These are phyloP conservation scores for Crematogaster levior DNA, from an alignment of 2,888 invertebrate species.

Conservation along the genomic window DNA sequence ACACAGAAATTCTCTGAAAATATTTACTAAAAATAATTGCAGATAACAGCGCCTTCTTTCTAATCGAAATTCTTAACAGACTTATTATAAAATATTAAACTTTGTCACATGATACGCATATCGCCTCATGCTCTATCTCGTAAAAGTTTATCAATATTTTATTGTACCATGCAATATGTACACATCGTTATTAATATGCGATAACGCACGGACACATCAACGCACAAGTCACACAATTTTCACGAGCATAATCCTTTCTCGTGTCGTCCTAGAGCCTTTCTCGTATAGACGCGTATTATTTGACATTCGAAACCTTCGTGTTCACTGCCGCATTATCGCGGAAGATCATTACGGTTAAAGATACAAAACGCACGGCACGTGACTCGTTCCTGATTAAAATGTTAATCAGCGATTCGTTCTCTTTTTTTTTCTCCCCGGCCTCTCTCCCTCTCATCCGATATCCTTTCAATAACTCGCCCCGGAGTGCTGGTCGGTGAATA, in stretches of 20 bases:
- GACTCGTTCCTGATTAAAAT: slow-evolving; percentile 83
- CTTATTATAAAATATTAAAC: slow-evolving; percentile 2
- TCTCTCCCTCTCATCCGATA: slow-evolving; percentile 77
- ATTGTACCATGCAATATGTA: neutral
- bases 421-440: slow-evolving; percentile 47
- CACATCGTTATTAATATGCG: neutral
- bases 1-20: neutral
- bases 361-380: slow-evolving; percentile 79
- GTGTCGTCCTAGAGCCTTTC: neutral
- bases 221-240: slow-evolving; percentile 14
- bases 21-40: neutral
- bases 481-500: slow-evolving; percentile 80
- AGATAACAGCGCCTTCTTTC: neutral
- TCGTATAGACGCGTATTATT: slow-evolving; percentile 51
- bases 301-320: slow-evolving; percentile 58
- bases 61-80: neutral
- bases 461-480: slow-evolving; percentile 83
- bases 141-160: slow-evolving; percentile 3
- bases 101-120: neutral
- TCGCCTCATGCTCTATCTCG: neutral
- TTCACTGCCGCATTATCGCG: slow-evolving; percentile 58
- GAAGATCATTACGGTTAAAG: slow-evolving; percentile 73
- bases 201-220: neutral
- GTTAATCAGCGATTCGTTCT: slow-evolving; percentile 80
- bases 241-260: slow-evolving; percentile 24